Evolutionary conservation across 2,888 invertebrate genomes (phyloP).

Genomic region (Andrena bucephala): DNA sequence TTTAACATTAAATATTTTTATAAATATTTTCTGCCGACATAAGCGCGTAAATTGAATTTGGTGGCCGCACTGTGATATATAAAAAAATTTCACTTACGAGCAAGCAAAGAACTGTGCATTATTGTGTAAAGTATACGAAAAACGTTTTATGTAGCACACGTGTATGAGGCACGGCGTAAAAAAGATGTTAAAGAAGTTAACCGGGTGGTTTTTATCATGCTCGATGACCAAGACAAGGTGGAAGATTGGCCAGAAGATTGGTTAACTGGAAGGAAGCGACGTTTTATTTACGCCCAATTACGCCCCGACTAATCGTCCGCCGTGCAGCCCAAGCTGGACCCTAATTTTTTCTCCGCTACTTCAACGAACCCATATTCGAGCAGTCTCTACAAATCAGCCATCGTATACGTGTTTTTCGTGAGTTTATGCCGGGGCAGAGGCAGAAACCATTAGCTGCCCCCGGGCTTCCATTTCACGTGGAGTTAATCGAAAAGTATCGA

Average conservation of each 20-base stretch:
- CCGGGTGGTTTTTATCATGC: constrained; percentile 15
- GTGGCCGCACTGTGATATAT: no score
- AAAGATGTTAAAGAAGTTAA: constrained; percentile 21
- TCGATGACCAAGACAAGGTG: constrained; percentile 34
- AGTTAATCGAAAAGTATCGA: constrained; percentile 71
- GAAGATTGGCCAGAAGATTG: constrained; percentile 51
- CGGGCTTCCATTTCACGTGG: constrained; percentile 65
- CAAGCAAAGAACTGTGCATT: no score
- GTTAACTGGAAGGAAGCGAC: constrained; percentile 52
- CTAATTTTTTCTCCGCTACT: constrained; percentile 35
- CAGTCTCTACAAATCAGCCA: constrained; percentile 51
- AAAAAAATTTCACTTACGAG: no score
- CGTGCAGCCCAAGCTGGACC: constrained; percentile 36
- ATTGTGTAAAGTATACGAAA: neutral
- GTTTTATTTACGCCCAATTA: constrained; percentile 75
- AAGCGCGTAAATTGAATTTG: no score
- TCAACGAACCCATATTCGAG: constrained; percentile 41
- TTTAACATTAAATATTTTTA: no score
- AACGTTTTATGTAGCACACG: neutral
- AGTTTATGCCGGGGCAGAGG: constrained; percentile 46
- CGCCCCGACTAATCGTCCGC: constrained; percentile 62
- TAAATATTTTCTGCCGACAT: no score
- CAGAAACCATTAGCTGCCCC: constrained; percentile 69
- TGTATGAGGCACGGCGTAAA: neutral
- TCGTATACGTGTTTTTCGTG: constrained; percentile 52